phyloP scores from a whole-genome alignment of 2,888 invertebrate genomes.

The Phengaris alcon region DNA sequence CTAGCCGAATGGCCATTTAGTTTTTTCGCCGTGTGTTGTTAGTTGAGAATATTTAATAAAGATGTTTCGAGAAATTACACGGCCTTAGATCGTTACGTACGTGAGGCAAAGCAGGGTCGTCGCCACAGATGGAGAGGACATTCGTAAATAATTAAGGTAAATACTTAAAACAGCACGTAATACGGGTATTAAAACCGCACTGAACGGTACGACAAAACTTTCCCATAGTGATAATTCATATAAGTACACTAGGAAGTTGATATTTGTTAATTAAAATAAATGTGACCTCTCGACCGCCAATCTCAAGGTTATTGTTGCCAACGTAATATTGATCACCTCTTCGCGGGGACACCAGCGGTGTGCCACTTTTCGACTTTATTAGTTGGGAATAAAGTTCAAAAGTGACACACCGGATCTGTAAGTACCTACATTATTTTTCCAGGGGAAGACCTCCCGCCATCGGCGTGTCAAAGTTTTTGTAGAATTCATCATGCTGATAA shows the following conservation, averaged over 20 bases:
- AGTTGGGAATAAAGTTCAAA: background rate
- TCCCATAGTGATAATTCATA: background rate
- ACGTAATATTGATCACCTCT: background rate
- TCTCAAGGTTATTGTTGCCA: slow-evolving; percentile 2
- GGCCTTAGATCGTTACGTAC: background rate
- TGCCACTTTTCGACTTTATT: background rate
- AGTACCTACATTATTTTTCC: background rate
- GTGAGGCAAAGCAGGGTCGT: background rate
- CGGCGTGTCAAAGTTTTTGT: background rate
- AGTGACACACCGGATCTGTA: too few relatives aligned
- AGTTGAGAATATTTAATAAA: background rate
- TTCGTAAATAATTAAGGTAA: background rate
- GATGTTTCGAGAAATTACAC: background rate
- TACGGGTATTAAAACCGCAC: background rate
- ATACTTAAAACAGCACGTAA: background rate
- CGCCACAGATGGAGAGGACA: background rate
- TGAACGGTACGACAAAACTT: too few relatives aligned
- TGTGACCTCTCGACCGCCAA: slow-evolving; percentile 1
- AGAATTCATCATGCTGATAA: background rate
- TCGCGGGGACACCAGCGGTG: background rate
- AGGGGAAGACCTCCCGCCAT: background rate
- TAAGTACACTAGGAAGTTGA: background rate
- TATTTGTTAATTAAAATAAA: background rate
- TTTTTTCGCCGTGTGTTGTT: background rate
- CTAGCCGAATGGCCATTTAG: too few relatives aligned